A percentile compares a stretch with the other conserved stretches of the same genome.
phyloP scores from a whole-genome alignment of 2,797 vertebrate genomes.

The Chrosomus eos region DNA sequence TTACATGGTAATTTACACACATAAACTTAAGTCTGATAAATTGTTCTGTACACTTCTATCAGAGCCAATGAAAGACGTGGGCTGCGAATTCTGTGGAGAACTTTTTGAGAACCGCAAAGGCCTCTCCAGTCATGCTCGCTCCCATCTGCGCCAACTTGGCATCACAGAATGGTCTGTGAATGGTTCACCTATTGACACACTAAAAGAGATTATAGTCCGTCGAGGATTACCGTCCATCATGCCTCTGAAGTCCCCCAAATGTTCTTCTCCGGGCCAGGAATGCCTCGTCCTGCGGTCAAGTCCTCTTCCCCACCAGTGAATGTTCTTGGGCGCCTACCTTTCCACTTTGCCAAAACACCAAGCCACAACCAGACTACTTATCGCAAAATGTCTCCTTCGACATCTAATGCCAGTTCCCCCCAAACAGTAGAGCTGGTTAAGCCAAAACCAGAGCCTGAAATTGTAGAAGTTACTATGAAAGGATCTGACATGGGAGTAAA shows the following conservation, averaged over 20 bases:
- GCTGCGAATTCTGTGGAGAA: slow-evolving; percentile 85
- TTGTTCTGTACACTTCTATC: slow-evolving; percentile 52
- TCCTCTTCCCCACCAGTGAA: slow-evolving; percentile 71
- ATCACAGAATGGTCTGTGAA: slow-evolving; percentile 85
- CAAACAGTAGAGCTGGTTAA: slow-evolving; percentile 76
- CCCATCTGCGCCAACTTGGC: slow-evolving; percentile 84
- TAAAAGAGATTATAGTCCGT: slow-evolving; percentile 89
- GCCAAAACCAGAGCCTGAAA: slow-evolving; percentile 88
- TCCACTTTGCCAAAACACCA: slow-evolving; percentile 71
- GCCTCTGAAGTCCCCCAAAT: slow-evolving; percentile 74
- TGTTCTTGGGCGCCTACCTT: slow-evolving; percentile 70
- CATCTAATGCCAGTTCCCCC: slow-evolving; percentile 55
- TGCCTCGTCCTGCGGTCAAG: slow-evolving; percentile 70
- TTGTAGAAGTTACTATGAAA: slow-evolving; percentile 83
- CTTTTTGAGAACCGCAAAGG: slow-evolving; percentile 86
- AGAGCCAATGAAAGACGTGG: slow-evolving; percentile 82
- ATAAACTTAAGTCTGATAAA: not conserved
- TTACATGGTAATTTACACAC: not conserved
- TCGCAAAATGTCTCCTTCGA: slow-evolving; percentile 80
- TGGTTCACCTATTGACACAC: slow-evolving; percentile 90
- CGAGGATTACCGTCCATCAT: slow-evolving; percentile 83
- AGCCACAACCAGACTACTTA: slow-evolving; percentile 71
- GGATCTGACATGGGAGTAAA: slow-evolving; percentile 66
- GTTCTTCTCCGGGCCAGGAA: slow-evolving; percentile 76
- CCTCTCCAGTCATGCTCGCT: slow-evolving; percentile 84